Evolutionary conservation across 2,797 vertebrate species (phyloP).

Genomic region (Gobio occitaniae): DNA sequence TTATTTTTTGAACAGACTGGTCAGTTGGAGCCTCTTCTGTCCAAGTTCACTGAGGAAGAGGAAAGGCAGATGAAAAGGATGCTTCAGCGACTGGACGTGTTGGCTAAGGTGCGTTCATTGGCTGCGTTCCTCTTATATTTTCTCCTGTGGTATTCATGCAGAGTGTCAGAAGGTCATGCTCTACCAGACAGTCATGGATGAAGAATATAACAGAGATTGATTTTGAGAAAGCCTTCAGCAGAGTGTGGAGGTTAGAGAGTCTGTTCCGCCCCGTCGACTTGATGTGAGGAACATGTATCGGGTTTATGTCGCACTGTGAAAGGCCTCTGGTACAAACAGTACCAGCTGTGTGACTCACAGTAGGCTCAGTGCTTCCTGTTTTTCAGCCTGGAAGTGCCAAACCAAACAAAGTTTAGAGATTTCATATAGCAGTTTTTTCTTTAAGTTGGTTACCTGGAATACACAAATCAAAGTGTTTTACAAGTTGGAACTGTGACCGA

Average conservation of each 20-base stretch:
- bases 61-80: constrained; percentile 89
- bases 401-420: constrained; percentile 2
- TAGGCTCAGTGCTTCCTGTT: neutral
- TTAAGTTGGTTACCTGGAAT: neutral
- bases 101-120: constrained; percentile 80
- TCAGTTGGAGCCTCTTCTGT: constrained; percentile 86
- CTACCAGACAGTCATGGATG: constrained; percentile 7
- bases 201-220: constrained; percentile 30
- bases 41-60: constrained; percentile 83
- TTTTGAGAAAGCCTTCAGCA: constrained; percentile 28
- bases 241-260: constrained; percentile 38
- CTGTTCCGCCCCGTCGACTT: constrained; percentile 21
- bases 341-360: constrained; percentile 34
- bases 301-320: constrained; percentile 43
- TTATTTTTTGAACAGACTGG: constrained; percentile 75
- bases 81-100: constrained; percentile 85
- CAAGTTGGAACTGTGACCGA: neutral
- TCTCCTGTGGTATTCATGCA: neutral
- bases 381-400: constrained; percentile 25
- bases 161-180: constrained; percentile 45
- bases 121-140: constrained; percentile 2
- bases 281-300: constrained; percentile 40
- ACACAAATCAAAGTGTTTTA: neutral
- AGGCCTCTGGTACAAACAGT: constrained; percentile 19
- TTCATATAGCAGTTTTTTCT: neutral